Percentiles rank a stretch among this genome's conserved stretches.
phyloP scores from a whole-genome alignment of 2,113 vertebrate species.

The Passer montanus region DNA sequence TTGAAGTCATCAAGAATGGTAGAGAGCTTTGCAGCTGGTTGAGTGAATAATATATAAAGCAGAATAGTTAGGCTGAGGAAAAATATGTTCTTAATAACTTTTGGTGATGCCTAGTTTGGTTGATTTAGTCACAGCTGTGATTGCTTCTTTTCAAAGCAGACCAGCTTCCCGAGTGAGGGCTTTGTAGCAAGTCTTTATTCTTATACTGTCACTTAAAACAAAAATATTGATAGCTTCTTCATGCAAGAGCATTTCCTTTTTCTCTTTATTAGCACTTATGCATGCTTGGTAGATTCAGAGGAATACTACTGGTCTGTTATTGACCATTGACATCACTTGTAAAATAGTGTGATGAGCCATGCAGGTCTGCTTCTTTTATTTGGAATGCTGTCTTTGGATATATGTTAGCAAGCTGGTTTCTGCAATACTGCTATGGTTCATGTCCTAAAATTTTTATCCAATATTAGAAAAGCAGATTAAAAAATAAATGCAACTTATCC shows the following conservation, averaged over 20 bases:
- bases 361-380: not conserved
- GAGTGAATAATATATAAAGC: not conserved
- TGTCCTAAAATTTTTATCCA: not conserved
- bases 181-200: not conserved
- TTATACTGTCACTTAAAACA: not conserved
- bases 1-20: not conserved
- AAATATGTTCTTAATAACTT: not conserved
- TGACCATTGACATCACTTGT: not conserved
- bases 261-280: not conserved
- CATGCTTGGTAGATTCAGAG: not conserved
- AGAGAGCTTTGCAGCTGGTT: not conserved
- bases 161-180: not conserved
- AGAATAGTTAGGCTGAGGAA: not conserved
- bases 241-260: not conserved
- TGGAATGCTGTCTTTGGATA: not conserved
- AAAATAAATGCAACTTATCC: not conserved
- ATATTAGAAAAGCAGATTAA: not conserved
- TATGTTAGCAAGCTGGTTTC: not conserved
- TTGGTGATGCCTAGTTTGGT: not conserved
- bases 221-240: not conserved
- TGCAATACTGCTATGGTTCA: not conserved
- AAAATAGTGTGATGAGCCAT: not conserved
- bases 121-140: not conserved
- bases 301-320: not conserved
- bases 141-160: not conserved